Percentiles rank a stretch among this genome's conserved stretches.
Conservation (phyloP, 2,888 invertebrate genomes). For the Lasioglossum figueresi region DNA sequence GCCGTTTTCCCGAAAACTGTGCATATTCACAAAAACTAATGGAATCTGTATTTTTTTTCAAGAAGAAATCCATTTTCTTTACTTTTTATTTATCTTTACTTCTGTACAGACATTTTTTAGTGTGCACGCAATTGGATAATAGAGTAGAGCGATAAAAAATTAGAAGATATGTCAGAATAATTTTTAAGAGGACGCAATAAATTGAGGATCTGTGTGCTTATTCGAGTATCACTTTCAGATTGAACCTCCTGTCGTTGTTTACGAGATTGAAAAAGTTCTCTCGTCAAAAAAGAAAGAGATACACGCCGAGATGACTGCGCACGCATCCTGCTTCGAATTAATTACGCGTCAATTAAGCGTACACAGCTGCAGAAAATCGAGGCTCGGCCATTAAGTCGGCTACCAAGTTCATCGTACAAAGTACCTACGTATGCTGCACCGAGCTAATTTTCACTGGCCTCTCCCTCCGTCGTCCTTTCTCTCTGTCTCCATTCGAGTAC, state of each 20-base stretch:
- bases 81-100: no score
- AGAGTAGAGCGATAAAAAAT: no score
- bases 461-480: neutral
- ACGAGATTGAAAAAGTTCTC: neutral
- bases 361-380: conserved; percentile 58
- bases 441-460: conserved; percentile 53
- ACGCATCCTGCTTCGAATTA: conserved; percentile 55
- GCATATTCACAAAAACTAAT: no score
- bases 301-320: conserved; percentile 6
- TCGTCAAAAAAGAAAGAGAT: neutral
- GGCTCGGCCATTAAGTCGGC: conserved; percentile 53
- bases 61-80: no score
- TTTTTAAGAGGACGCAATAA: no score
- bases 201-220: neutral
- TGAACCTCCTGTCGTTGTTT: neutral
- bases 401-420: conserved; percentile 54
- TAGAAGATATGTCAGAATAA: no score
- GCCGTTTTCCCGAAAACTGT: neutral
- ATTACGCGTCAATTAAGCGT: conserved; percentile 65
- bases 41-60: no score
- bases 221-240: neutral
- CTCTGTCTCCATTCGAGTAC: conserved; percentile 8
- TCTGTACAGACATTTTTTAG: no score
- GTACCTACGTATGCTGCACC: conserved; percentile 48
- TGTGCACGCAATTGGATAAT: no score